Base-by-base conservation (phyloP, 2,797 vertebrate genomes). In the Liparis tanakae region DNA sequence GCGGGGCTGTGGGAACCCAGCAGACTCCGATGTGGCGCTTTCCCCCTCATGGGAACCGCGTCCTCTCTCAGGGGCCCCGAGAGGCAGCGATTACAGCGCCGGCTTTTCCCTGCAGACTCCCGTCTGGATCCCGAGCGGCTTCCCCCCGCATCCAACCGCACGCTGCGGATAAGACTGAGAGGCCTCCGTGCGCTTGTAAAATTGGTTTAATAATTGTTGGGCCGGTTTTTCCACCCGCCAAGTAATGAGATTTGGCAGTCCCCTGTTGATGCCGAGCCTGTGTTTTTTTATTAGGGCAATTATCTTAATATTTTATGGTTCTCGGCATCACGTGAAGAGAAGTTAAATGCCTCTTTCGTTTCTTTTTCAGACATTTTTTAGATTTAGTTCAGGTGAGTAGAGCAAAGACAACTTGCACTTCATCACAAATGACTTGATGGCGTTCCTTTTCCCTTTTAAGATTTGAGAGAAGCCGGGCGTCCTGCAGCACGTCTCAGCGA, bases 211-310 rank as follows among this genome's bases (percentile, higher is more conserved):
- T 88, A 81, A 82, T 83, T 82, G 71, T 78, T 10, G 14, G 36
- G 80, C 83, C 80, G 83, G 54, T 79, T 87, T 90, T 91, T 91
- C 83, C 88, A 77, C 14, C 86, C 81, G 79, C 70, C 36, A 20
- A 61, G 69, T 84, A 86, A 78, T 66, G 56, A 74, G 75, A 46
- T 83, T 79, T 74, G 65, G 70, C 77, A 55, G 68, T 53, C 62
- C 46, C 56, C 9, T 1, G 78, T 72, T 63, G 64, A 71, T 80
- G 76, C 79, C 58, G 34, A 59, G 62, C 46, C 63, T 59, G 39
- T 78, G 25, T 72, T 79, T 90, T 90, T 91, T 89, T 89, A 87
- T 84, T 78, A 44, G 76, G 50, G 64, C 76, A 83, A 74, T 89
- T 85, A 84, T 74, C 80, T 60, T 37, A 30, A 83, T 81, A 82